Conservation (phyloP, 1,140 invertebrate species). For the Pseudomyrmex gracilis region DNA sequence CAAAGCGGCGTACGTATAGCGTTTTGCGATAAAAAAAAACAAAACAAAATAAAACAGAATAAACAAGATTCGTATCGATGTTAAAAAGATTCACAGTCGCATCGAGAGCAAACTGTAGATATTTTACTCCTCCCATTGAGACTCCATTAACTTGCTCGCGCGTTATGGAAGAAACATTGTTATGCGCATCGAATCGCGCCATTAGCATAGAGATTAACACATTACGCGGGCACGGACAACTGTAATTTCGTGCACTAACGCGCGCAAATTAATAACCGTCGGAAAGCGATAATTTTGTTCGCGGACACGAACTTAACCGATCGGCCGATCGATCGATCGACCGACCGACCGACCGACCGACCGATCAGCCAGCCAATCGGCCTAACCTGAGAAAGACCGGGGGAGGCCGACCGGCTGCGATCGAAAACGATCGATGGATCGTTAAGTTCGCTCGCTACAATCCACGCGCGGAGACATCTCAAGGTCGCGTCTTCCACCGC, state of each 20-base stretch:
- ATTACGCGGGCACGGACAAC: conserved; percentile 37
- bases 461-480: conserved; percentile 58
- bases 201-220: conserved; percentile 59
- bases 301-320: not conserved
- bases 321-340: not conserved
- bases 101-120: conserved; percentile 12
- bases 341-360: not conserved
- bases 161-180: conserved; percentile 20
- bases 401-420: conserved; percentile 6
- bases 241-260: conserved; percentile 46
- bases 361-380: not conserved
- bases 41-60: too few species aligned
- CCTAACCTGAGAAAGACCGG: conserved; percentile 3
- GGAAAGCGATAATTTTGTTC: conserved; percentile 55
- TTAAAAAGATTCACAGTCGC: not conserved
- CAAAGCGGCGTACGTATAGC: not conserved
- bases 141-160: conserved; percentile 1
- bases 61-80: not conserved
- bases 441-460: conserved; percentile 55
- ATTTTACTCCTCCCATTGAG: not conserved
- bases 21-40: not conserved
- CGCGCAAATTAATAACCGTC: conserved; percentile 51
- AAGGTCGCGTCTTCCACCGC: conserved; percentile 63
- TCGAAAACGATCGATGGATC: conserved; percentile 66
- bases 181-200: conserved; percentile 11